phyloP scores from a whole-genome alignment of 2,797 vertebrate species.

The Karalla daura region DNA sequence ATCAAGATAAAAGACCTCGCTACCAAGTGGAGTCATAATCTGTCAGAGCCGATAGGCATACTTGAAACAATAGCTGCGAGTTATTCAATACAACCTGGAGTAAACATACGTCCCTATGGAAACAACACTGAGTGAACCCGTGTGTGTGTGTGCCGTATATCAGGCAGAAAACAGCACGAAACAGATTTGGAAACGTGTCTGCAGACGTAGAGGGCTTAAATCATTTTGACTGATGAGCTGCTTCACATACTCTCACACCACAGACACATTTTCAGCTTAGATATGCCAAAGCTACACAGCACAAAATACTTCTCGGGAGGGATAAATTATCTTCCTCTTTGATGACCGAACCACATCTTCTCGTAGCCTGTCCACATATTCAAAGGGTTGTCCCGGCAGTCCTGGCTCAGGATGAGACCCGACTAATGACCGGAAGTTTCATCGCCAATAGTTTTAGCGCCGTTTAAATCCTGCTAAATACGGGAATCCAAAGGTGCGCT shows the following conservation, averaged over 20 bases:
- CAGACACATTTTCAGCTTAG: conserved; percentile 25
- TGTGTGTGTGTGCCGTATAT: conserved; percentile 38
- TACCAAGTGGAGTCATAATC: conserved; percentile 43
- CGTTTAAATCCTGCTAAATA: no score
- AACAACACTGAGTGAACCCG: conserved; percentile 48
- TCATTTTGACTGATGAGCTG: conserved; percentile 49
- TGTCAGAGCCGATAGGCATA: conserved; percentile 48
- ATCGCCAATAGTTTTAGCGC: no score
- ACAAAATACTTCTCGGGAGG: neutral
- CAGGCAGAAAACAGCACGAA: conserved; percentile 42
- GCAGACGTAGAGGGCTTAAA: conserved; percentile 39
- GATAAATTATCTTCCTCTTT: conserved; percentile 2
- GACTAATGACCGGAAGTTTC: no score
- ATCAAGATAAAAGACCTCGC: conserved; percentile 47
- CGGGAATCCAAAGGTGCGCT: no score
- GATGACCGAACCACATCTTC: neutral
- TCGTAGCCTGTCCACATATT: neutral
- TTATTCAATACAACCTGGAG: conserved; percentile 59
- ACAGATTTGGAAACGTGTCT: conserved; percentile 53
- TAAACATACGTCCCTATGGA: conserved; percentile 63
- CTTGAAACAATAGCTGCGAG: conserved; percentile 59
- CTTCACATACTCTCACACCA: conserved; percentile 41
- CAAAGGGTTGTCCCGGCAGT: no score
- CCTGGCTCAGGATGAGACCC: no score
- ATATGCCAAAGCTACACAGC: conserved; percentile 3